Evolutionary conservation across 2,888 invertebrate species (phyloP).

Genomic region (Melolontha melolontha): DNA sequence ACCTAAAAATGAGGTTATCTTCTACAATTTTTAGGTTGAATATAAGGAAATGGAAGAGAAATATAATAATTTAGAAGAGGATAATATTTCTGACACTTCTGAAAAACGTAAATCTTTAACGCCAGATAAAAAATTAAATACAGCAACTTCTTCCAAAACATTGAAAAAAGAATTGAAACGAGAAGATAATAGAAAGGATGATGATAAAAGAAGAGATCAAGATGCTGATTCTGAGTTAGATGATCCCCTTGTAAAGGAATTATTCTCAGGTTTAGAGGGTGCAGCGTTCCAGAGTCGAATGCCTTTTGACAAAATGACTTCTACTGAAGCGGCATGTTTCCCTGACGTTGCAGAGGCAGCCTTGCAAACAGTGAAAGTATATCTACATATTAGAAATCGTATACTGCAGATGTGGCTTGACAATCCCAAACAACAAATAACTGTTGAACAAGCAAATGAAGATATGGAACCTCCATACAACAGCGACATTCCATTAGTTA

Average conservation of each 20-base stretch:
- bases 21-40: constrained; percentile 68
- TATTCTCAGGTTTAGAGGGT: constrained; percentile 78
- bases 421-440: constrained; percentile 92
- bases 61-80: constrained; percentile 70
- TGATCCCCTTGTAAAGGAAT: constrained; percentile 69
- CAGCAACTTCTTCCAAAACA: constrained; percentile 64
- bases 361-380: constrained; percentile 86
- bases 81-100: constrained; percentile 73
- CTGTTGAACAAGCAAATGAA: constrained; percentile 82
- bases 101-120: constrained; percentile 72
- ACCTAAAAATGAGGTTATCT: constrained; percentile 32
- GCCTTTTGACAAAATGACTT: constrained; percentile 94
- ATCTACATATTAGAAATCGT: constrained; percentile 91
- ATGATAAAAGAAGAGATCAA: constrained; percentile 72
- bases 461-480: constrained; percentile 93
- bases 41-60: constrained; percentile 78
- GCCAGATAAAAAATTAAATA: constrained; percentile 70
- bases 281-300: constrained; percentile 94
- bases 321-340: constrained; percentile 93
- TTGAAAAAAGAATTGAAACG: constrained; percentile 66
- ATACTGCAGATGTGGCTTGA: constrained; percentile 95
- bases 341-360: constrained; percentile 89
- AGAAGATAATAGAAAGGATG: constrained; percentile 66
- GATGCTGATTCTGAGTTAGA: constrained; percentile 76
- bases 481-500: constrained; percentile 86